Conservation (phyloP, 2,888 invertebrate genomes). For the Plagodis dolabraria region DNA sequence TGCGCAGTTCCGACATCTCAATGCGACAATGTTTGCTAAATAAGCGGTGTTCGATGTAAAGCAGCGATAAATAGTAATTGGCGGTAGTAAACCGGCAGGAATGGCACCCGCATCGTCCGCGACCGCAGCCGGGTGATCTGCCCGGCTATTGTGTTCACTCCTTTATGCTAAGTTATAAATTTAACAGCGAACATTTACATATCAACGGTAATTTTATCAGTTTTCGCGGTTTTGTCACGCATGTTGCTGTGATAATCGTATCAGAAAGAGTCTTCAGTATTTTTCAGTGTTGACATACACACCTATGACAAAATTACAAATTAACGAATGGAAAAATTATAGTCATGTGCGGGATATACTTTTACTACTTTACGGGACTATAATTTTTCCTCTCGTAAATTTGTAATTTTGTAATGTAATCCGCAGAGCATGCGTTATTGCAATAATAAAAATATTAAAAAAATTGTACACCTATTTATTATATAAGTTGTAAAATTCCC, state of each 20-base stretch:
- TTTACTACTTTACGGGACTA: too few species aligned
- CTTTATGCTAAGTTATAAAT: constrained; percentile 44
- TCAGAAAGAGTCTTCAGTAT: background rate
- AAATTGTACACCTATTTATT: too few species aligned
- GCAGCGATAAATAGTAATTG: constrained; percentile 63
- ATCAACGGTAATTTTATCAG: constrained; percentile 59
- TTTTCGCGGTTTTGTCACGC: constrained; percentile 48
- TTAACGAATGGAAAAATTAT: too few species aligned
- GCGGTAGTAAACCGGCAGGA: constrained; percentile 52
- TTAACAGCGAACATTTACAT: constrained; percentile 60
- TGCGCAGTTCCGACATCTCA: constrained; percentile 12
- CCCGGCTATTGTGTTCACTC: constrained; percentile 52
- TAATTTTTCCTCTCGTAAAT: too few species aligned
- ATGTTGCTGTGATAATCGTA: constrained; percentile 38
- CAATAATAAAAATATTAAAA: too few species aligned
- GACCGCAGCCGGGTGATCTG: constrained; percentile 43
- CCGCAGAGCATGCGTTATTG: too few species aligned
- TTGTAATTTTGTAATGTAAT: too few species aligned
- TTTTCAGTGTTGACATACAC: too few species aligned
- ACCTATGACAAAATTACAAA: too few species aligned
- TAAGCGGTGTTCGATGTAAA: constrained; percentile 45
- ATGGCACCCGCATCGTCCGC: constrained; percentile 65
- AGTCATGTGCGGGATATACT: too few species aligned
- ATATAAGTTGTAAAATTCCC: too few species aligned
- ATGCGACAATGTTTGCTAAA: constrained; percentile 54